Evolutionary conservation across 2,797 vertebrate species (phyloP).

Genomic region (Myotis findleyi): DNA sequence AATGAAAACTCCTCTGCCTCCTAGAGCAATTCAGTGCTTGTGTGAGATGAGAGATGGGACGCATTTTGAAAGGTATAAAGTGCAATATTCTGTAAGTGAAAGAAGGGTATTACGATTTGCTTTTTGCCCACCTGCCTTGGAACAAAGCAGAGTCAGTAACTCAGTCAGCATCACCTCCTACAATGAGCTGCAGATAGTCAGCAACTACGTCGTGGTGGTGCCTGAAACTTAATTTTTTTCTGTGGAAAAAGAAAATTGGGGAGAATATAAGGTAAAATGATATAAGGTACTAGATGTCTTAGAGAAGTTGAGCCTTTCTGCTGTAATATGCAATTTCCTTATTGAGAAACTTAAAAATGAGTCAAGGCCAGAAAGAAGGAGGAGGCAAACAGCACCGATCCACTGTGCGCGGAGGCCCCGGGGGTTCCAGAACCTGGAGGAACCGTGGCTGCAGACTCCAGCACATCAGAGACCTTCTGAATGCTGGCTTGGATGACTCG

Average conservation of each 20-base stretch:
- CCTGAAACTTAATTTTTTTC: background rate
- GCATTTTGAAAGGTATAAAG: background rate
- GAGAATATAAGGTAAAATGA: background rate
- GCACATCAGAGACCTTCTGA: background rate
- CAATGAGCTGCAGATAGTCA: background rate
- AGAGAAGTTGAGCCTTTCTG: background rate
- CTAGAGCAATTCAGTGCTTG: background rate
- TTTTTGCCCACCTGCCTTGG: background rate
- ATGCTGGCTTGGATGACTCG: background rate
- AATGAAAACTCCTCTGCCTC: background rate
- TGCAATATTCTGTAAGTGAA: background rate
- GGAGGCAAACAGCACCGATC: too few relatives aligned
- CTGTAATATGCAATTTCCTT: background rate
- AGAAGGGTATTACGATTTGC: background rate
- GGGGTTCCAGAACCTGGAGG: background rate
- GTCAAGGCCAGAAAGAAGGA: background rate
- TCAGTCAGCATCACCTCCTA: background rate
- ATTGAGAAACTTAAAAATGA: background rate
- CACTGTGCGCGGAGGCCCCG: too few relatives aligned
- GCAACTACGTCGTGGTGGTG: rapidly evolving
- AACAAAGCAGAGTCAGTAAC: background rate
- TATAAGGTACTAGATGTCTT: rapidly evolving
- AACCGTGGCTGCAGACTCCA: background rate
- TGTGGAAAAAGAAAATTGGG: background rate
- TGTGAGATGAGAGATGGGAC: background rate